Evolutionary conservation across 2,888 invertebrate species (phyloP).

Genomic region (Alcis repandata): DNA sequence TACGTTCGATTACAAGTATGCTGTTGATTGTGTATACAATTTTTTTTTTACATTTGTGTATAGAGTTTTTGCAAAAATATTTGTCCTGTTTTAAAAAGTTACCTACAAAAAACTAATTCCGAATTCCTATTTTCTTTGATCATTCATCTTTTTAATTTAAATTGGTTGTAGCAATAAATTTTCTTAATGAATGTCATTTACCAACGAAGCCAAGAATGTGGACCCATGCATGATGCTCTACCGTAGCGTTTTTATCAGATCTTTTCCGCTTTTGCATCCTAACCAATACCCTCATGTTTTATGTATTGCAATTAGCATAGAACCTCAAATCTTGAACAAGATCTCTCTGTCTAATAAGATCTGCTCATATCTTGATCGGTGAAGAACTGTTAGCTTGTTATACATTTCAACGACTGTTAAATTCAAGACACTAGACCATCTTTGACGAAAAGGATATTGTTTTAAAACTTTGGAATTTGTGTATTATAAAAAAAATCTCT

Average conservation of each 20-base stretch:
- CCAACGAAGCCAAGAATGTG: neutral
- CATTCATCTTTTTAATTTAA: too few relatives aligned
- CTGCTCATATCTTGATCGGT: constrained; percentile 10
- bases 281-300: constrained; percentile 32
- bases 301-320: constrained; percentile 38
- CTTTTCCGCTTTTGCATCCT: constrained; percentile 33
- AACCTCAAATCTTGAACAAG: constrained; percentile 38
- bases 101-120: too few relatives aligned
- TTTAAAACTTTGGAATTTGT: too few relatives aligned
- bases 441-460: too few relatives aligned
- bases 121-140: too few relatives aligned
- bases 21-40: too few relatives aligned
- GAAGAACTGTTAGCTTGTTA: constrained; percentile 36
- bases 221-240: constrained; percentile 18
- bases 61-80: too few relatives aligned
- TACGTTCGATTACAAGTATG: too few relatives aligned
- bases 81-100: too few relatives aligned
- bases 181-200: neutral
- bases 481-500: too few relatives aligned
- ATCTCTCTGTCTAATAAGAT: constrained; percentile 24
- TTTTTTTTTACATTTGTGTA: too few relatives aligned
- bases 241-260: constrained; percentile 21
- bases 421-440: neutral
- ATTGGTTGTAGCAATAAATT: too few relatives aligned
- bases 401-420: constrained; percentile 22